Base-by-base conservation (phyloP, 1,140 invertebrate species). In the Arctopsyche grandis region DNA sequence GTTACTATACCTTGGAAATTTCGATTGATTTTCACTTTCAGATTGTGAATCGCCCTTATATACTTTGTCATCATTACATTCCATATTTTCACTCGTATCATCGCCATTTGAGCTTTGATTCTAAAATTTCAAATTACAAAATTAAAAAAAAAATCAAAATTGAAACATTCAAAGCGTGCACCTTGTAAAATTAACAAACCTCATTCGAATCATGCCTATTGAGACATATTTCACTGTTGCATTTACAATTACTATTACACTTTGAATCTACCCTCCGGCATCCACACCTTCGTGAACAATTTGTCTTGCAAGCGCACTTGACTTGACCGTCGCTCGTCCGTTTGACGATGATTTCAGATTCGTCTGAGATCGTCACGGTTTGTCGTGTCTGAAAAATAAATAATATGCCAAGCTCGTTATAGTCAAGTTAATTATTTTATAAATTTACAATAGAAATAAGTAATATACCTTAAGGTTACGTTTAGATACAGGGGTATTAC, bases 301-400 rank as follows among this genome's bases (percentile, higher is more conserved):
- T 87, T 3, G 89, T 90, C 84, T 91, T 91, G 81, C 92, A 93
- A 9, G 84, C 83, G 83, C 92, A 93, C 83, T 88, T 89, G n/a
- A 89, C 81, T 0, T 87, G 81, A 14, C 89, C 91, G 73, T 90
- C 89, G 21, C 86, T 89, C 38, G 85, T 84, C 19, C 90, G 87
- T 85, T 92, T 91, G 7, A 84, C 79, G 0, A 83, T 83, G 19
- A 83, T 78, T 22, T 9, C 52, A 48, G 69, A 44, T 3, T 16
- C 76, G 71, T 71, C 46, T 52, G 76, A 80, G 84, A 69, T 16
- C 60, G 60, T 66, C 60, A 21, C 29, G 7, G 29, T 38, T 1
- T 38, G 29, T 38, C 29, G 29, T 7, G 14, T 24, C 83, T 79
- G 63, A 78, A 77, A 19, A 19, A 79, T 85, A 86, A 74, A 80